Evolutionary conservation across 2,888 invertebrate species (phyloP), one percentile per base, ranked within the genome.

Genomic region (Acleris cristana): DNA sequence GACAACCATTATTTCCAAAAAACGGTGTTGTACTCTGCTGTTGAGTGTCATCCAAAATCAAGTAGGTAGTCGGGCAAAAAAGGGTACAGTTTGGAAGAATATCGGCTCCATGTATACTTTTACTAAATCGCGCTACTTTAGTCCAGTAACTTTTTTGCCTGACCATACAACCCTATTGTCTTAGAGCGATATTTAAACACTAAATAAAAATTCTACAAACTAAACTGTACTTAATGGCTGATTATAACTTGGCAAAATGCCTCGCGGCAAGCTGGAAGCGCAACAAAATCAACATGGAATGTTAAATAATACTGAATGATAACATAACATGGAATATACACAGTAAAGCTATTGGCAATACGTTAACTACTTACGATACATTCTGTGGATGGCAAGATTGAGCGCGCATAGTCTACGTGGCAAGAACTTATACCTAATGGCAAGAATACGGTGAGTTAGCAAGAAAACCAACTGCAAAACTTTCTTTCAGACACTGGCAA

Each of bases 351-450:
- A 56, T 48, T 14, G 44, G 16, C 16, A 21, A 44, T 56, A 64
- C n/a, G 19, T 61, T 48, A 54, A 65, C 40, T 30, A 52, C 51
- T 65, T 57, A 69, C 53, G 65, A 55, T 66, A 65, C 65, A 64
- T 62, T 69, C 58, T 64, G 60, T 73, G 69, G 72, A 73, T 72
- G 72, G 72, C 76, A 76, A 79, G 72, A 77, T 79, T 80, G 79
- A 81, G 79, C 78, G 74, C 70, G 66, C 73, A 76, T 72, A 78
- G n/a, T 62, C 70, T 77, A 79, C 69, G 72, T 79, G 79, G 78
- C 79, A 75, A 74, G 57, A 74, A 78, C 75, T 76, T 80, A 79
- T 73, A 64, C 72, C 66, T 66, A 66, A 52, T 66, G 66, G 66
- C 66, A 66, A 66, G 66, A 73, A 77, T 79, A 73, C 69, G 19